A percentile compares a stretch with the other conserved stretches of the same genome.
Evolutionary conservation across 1,140 invertebrate species (phyloP).

Genomic region (Saccostrea echinata): DNA sequence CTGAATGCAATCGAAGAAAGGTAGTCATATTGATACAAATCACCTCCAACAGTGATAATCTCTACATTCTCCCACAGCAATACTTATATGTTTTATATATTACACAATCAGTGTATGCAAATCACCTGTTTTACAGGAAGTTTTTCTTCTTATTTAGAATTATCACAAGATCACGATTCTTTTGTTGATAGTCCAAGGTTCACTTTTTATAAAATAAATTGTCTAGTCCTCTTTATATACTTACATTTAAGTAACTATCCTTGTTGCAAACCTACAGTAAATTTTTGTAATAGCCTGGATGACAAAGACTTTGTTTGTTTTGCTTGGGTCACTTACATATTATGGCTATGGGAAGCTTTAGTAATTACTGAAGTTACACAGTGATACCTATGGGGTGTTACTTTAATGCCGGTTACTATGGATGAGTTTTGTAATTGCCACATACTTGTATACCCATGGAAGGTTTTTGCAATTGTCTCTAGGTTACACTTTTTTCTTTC

Average conservation of each 20-base stretch:
- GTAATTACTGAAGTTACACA: no score
- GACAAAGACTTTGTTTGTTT: no score
- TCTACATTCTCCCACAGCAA: background rate
- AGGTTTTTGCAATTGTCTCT: background rate
- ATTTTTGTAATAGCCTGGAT: no score
- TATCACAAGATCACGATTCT: background rate
- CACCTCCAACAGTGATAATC: background rate
- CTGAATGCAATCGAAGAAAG: background rate
- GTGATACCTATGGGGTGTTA: background rate
- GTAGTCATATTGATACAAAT: background rate
- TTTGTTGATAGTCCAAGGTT: background rate
- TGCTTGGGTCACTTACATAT: no score
- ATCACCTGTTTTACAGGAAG: conserved; percentile 15
- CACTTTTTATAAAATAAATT: background rate
- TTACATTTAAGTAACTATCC: background rate
- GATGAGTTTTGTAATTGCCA: no score
- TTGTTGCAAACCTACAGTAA: no score
- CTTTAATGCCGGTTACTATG: no score
- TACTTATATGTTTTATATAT: background rate
- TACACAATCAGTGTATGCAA: background rate
- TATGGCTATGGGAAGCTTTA: no score
- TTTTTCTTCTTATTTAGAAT: background rate
- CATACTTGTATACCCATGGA: background rate
- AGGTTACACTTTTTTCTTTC: no score
- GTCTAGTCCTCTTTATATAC: background rate